Evolutionary conservation across 2,797 vertebrate species (phyloP), one percentile per base, ranked within the genome.

Genomic region (Manis javanica): DNA sequence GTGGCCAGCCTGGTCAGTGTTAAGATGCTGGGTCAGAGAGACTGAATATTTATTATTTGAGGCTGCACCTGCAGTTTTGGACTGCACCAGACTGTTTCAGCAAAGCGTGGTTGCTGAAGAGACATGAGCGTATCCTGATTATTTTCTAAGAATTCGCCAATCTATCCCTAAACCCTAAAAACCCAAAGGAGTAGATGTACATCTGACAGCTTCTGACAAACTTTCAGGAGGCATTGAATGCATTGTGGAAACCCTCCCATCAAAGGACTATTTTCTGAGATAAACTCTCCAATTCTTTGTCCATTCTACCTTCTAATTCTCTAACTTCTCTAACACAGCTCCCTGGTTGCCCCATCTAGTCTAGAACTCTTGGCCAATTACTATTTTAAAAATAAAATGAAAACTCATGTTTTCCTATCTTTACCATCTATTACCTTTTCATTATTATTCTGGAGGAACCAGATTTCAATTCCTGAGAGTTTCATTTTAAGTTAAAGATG

Each of bases 191-290:
- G 53, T 31, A 66, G 64, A 68, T 84, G 13, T 1, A 9, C 39
- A 49, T 74, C 81, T 72, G 49, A 69, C 87, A 59, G 23, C n/a
- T 72, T 42, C 39, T 75, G 84, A 10, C 26, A 79, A 64, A 66
- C 31, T 42, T 84, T 72, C 78, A 64, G 57, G 24, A 39, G 42
- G 86, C 42, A 49, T 39, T 88, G 6, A 21, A 46, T 1, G 21
- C 24, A 55, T 53, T 37, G 18, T 72, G 42, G 64, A 11, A 72
- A n/a, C 53, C 10, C 64, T 59, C 72, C 61, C 81, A 87, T 57
- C 69, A 81, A 95, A 90, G 75, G 42, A 77, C 57, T 81, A 57
- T 23, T 90, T 92, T 90, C 84, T 84, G 57, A 92, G 90, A 90
- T 34, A 66, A 59, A 87, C 3, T 69, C 90, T 53, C 55, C 26